Conservation (phyloP, 2,113 vertebrate species). For the Dicerorhinus sumatrensis region DNA sequence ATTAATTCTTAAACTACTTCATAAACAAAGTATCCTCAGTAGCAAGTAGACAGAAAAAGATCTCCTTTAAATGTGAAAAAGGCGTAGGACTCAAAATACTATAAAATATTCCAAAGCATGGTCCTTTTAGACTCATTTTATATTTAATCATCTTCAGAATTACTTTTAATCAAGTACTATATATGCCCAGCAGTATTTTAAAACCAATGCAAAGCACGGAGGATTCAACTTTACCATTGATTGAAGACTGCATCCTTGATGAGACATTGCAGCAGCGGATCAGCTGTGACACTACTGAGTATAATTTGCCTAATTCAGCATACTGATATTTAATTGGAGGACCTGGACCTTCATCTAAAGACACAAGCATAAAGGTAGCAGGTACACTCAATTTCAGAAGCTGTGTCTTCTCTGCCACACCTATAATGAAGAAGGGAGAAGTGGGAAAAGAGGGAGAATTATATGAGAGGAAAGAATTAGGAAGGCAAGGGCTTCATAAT, state of each 20-base stretch:
- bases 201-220: constrained; percentile 48
- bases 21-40: neutral
- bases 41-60: constrained; percentile 4
- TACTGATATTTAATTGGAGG: constrained; percentile 99
- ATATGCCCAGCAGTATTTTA: neutral
- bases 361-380: constrained; percentile 99
- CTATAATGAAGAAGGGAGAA: constrained; percentile 80
- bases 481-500: constrained; percentile 20
- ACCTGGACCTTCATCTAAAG: constrained; percentile 98
- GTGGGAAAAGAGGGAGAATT: neutral
- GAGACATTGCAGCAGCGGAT: constrained; percentile 99
- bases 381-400: constrained; percentile 97
- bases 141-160: constrained; percentile 26
- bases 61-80: constrained; percentile 24
- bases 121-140: neutral
- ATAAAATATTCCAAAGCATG: constrained; percentile 3
- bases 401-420: constrained; percentile 98
- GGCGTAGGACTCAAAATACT: neutral
- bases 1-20: constrained; percentile 36
- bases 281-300: constrained; percentile 98
- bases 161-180: constrained; percentile 27
- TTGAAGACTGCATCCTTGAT: constrained; percentile 98
- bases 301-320: constrained; percentile 98
- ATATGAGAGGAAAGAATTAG: constrained; percentile 11
- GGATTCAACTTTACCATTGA: constrained; percentile 93